Evolutionary conservation across 2,113 vertebrate genomes (phyloP).

Genomic region (Brienomyrus brachyistius): DNA sequence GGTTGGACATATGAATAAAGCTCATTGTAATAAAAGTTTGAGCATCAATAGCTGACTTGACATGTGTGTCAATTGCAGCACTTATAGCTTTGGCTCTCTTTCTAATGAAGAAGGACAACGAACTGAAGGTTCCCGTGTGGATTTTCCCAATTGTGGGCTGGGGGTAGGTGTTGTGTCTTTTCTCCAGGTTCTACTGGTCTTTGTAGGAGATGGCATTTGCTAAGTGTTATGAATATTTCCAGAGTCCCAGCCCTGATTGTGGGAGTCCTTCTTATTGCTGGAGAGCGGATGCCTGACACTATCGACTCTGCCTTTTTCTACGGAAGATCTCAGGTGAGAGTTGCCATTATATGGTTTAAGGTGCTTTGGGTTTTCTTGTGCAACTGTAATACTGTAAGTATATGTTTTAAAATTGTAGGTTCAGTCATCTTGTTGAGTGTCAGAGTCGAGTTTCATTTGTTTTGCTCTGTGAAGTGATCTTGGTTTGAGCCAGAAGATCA

Average conservation of each 20-base stretch:
- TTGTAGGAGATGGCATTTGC: neutral
- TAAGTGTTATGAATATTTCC: slow-evolving; percentile 26
- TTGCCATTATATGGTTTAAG: neutral
- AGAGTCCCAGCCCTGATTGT: slow-evolving; percentile 75
- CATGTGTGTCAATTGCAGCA: slow-evolving; percentile 53
- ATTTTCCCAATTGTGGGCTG: slow-evolving; percentile 77
- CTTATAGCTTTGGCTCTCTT: slow-evolving; percentile 83
- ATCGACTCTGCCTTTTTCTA: slow-evolving; percentile 87
- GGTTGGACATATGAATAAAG: neutral
- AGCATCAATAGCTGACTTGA: neutral
- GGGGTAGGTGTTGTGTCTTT: slow-evolving; percentile 73
- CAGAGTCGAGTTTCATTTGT: neutral
- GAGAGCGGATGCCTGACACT: slow-evolving; percentile 52
- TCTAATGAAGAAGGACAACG: slow-evolving; percentile 69
- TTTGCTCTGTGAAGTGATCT: neutral
- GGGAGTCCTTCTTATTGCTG: slow-evolving; percentile 73
- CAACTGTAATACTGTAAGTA: neutral
- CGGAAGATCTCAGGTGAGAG: slow-evolving; percentile 77
- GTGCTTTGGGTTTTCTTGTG: neutral
- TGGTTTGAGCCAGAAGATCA: neutral
- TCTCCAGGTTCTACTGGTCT: slow-evolving; percentile 7
- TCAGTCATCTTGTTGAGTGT: neutral
- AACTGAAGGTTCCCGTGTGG: slow-evolving; percentile 64
- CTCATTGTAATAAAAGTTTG: neutral
- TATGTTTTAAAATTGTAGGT: neutral